phyloP scores from a whole-genome alignment of 2,113 vertebrate species.

The Felis chaus region DNA sequence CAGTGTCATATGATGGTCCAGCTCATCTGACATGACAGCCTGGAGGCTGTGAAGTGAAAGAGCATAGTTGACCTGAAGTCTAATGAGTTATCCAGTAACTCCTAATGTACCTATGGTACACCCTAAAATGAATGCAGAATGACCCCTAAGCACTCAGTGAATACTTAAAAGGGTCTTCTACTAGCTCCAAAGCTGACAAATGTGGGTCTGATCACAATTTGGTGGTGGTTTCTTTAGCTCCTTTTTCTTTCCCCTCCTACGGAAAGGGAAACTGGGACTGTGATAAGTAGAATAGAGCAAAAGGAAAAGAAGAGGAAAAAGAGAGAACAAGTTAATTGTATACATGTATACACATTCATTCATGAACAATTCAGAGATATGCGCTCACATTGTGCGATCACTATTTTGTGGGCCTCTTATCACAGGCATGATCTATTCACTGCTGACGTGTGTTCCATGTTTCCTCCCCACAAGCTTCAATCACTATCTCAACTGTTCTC shows the following conservation, averaged over 20 bases:
- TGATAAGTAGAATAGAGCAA: not conserved
- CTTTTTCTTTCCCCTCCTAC: not conserved
- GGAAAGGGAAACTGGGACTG: slow-evolving; percentile 20
- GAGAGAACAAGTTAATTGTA: not conserved
- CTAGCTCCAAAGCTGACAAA: slow-evolving; percentile 87
- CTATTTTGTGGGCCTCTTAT: not conserved
- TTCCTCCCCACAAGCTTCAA: not conserved
- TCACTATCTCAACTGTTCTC: not conserved
- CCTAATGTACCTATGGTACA: not conserved
- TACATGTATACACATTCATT: not conserved
- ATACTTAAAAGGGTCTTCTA: slow-evolving; percentile 88
- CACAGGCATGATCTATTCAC: not conserved
- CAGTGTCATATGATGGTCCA: slow-evolving; percentile 87
- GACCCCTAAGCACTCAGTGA: slow-evolving; percentile 90
- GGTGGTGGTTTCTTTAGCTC: slow-evolving; percentile 79
- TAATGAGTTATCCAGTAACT: not conserved
- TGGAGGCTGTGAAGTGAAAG: slow-evolving; percentile 89
- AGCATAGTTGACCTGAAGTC: slow-evolving; percentile 76
- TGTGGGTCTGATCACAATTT: slow-evolving; percentile 89
- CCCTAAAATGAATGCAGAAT: slow-evolving; percentile 92
- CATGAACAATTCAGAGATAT: not conserved
- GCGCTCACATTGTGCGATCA: not conserved
- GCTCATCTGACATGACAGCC: slow-evolving; percentile 86
- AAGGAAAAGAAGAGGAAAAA: not conserved
- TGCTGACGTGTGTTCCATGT: not conserved